Base-by-base conservation (phyloP, 2,113 vertebrate species). In the Emydocephalus ijimae region DNA sequence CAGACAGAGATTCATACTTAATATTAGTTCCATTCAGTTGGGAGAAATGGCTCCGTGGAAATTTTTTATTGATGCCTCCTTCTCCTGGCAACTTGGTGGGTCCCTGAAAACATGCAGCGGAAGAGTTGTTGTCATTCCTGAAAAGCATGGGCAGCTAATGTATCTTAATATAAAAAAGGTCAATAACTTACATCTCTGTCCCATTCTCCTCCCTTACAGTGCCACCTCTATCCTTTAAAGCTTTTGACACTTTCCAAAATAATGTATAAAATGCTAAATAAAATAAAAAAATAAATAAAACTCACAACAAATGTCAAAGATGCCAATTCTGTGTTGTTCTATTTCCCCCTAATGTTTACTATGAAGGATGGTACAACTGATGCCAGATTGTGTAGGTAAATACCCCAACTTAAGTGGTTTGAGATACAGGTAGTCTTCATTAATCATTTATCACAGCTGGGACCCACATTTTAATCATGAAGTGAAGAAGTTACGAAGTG, bases 281-380 rank as follows among this genome's bases (percentile, higher is more conserved):
- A 86, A 5, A 48, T 7, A 48, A 48, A 48, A 24, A 23, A 86
- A 86, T 85, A 86, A 86, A 11, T 24, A 86, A 43, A 48, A 86
- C 21, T 9, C 3, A 29, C 3, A 59, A 93, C 85, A 52, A 94
- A 94, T 93, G 89, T 54, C 48, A 74, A 91, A 95, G 85, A 89
- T 34, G 39, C 87, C 23, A 48, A 74, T 86, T 34, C 57, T 56
- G 39, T 18, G 56, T 4, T 64, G 91, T 93, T 56, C 8, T 50
- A 50, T 50, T 50, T 50, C 92, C 87, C 61, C 56, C 48, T 85
- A 74, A 20, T 87, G 85, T 93, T 94, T 94, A 87, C 89, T 93
- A 89, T 93, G 94, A 95, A 86, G 89, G 93, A 94, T 95, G 88
- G 43, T 91, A 92, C 91, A 92, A 74, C 61, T 89, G 92, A 94